Base-by-base conservation (phyloP, 2,888 invertebrate genomes). In the Drosophila prostipennis region DNA sequence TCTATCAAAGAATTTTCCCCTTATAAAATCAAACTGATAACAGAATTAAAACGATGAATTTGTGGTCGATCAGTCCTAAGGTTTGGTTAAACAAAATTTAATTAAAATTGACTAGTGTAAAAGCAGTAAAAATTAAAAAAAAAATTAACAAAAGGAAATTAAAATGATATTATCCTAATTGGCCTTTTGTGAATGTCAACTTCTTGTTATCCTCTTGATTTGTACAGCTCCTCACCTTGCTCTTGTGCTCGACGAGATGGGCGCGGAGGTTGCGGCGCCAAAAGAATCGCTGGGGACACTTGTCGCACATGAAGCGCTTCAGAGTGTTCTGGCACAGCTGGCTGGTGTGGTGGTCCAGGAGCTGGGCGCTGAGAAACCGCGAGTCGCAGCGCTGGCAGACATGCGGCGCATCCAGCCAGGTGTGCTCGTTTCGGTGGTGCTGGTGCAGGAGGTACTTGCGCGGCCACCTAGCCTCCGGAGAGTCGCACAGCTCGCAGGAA, bases 381-480 rank as follows among this genome's bases (percentile, higher is more conserved):
- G 93, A 93, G n/a, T 92, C 90, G 78, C 94, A 94, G 16, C 92
- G 90, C 51, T 92, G 91, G 74, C 94, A 94, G 14, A 93, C 92
- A 46, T 92, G 91, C 0, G 93, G 93, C 0, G 93, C 91, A 54
- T 94, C 93, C 0, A 93, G 92, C 86, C 94, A 89, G 5, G 64
- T 73, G 70, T 92, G 92, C 4, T 72, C 65, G 26, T 73, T 74
- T 2, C 78, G 75, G 58, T 92, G 91, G 72, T 91, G 91, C 19
- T 88, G 85, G 36, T 88, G 89, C 0, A 91, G 72, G 69, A 90
- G 89, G 52, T 90, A 91, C 60, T 90, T 91, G 0, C 92, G 86
- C 40, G 87, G 72, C 76, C 90, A 92, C 5, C 67, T 74, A 4
- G 81, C 74, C 3, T 54, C 23, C 0, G 72, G 40, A 0, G 75